Evolutionary conservation across 2,113 vertebrate species (phyloP).

Genomic region (Phycodurus eques): DNA sequence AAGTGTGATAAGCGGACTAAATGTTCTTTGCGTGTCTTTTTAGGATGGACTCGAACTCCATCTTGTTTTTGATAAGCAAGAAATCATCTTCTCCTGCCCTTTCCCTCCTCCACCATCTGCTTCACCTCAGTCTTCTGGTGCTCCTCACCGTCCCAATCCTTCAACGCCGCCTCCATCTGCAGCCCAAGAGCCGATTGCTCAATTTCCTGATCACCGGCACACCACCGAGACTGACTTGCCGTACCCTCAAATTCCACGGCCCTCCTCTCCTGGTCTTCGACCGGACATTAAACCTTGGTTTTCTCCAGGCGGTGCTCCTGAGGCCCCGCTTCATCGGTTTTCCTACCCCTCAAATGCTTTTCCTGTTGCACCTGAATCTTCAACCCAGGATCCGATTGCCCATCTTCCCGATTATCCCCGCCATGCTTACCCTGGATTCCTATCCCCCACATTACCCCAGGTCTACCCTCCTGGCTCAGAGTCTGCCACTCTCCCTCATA

Average conservation of each 20-base stretch:
- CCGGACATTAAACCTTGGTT: not conserved
- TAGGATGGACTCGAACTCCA: slow-evolving; percentile 53
- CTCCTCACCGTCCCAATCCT: not conserved
- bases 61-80: slow-evolving; percentile 38
- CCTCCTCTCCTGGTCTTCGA: slow-evolving; percentile 22
- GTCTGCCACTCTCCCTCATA: not conserved
- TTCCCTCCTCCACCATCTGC: not conserved
- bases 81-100: slow-evolving; percentile 61
- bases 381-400: not conserved
- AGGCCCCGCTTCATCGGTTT: no score
- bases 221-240: slow-evolving; percentile 12
- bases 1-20: not conserved
- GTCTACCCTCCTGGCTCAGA: not conserved
- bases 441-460: not conserved
- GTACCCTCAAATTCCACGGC: slow-evolving; percentile 25
- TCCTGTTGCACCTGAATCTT: not conserved
- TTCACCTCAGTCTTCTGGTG: slow-evolving; percentile 2
- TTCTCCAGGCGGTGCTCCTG: not conserved
- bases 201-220: slow-evolving; percentile 12
- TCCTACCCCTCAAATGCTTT: not conserved
- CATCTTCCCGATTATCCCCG: not conserved
- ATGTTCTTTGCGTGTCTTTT: not conserved
- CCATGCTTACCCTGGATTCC: not conserved
- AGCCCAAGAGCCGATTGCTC: slow-evolving; percentile 9
- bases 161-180: slow-evolving; percentile 9